Evolutionary conservation across 2,113 vertebrate species (phyloP), one percentile per base, ranked within the genome.

Genomic region (Drymodes brunneopygia): DNA sequence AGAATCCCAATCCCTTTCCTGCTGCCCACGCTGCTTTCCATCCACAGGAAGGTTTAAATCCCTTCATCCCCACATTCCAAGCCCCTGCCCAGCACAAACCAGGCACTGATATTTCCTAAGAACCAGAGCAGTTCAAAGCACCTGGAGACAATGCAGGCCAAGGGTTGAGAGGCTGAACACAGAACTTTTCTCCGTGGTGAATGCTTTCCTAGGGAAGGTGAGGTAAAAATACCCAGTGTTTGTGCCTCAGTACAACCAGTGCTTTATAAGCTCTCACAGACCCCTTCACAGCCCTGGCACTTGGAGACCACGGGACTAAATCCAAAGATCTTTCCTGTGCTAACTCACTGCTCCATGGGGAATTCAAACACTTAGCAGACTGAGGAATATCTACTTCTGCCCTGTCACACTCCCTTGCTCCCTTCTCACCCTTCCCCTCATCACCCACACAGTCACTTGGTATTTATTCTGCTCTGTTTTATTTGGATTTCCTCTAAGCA

Each of bases 401-500:
- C 72, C 95, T 5, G 10, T 84, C 78, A 92, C 84, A 16, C 65
- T 89, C 38, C 35, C 56, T 56, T 50, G 81, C 81, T 94, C 65
- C 42, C 70, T 88, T 36, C 40, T 94, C 62, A 85, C 50, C 71
- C 94, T 96, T 92, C 92, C 96, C 94, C 94, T 92, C 94, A 47
- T 88, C 95, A 94, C 93, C 94, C 90, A 91, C 53, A 50, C 91
- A 65, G 85, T 92, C 93, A 12, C 79, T 91, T 44, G 48, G 25
- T 60, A 45, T 97, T 97, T 96, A 96, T 97, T 97, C 95, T 96
- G 93, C 96, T 96, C 96, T 94, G 18, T 95, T 98, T 98, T 97
- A 97, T 97, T 97, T 92, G 82, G 75, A 83, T 96, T 97, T 98
- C 97, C 93, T 94, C 83, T 97, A 94, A 92, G 94, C 92, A 95